These are phyloP conservation scores for Diorhabda elongata DNA, from an alignment of 1,140 invertebrate species.

Conservation along the genomic window DNA sequence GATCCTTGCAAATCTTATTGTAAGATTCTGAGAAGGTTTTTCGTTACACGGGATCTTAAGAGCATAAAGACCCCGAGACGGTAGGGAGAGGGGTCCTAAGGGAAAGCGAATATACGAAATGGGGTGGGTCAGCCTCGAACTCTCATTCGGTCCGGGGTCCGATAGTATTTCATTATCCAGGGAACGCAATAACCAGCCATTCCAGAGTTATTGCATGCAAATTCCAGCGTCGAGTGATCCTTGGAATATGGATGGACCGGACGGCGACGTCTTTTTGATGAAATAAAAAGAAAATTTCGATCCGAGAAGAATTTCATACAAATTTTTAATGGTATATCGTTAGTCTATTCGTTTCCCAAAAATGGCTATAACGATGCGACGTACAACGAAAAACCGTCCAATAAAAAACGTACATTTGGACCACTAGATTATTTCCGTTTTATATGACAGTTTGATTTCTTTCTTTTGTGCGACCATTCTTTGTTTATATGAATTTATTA, in stretches of 20 bases:
- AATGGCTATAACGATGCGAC: neutral
- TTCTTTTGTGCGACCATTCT: too few species aligned
- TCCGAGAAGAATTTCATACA: neutral
- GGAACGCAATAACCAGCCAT: constrained; percentile 8
- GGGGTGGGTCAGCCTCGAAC: neutral
- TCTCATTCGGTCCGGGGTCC: neutral
- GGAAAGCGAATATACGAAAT: neutral
- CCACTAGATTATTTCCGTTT: too few species aligned
- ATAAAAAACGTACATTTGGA: too few species aligned
- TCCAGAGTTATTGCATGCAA: neutral
- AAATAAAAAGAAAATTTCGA: constrained; percentile 3
- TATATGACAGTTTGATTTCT: too few species aligned
- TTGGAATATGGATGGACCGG: neutral
- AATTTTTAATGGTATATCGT: neutral
- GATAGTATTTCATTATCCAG: constrained; percentile 6
- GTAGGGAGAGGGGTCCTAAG: neutral
- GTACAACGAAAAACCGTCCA: too few species aligned
- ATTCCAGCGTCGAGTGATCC: neutral
- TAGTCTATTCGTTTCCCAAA: neutral
- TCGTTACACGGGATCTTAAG: constrained; percentile 11
- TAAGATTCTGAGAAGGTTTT: constrained; percentile 8
- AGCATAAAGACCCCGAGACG: constrained; percentile 3
- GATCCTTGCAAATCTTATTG: constrained; percentile 13
- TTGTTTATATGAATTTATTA: too few species aligned
- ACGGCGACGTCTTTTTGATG: neutral